phyloP scores from a whole-genome alignment of 2,797 vertebrate genomes.

The Tragelaphus eurycerus region DNA sequence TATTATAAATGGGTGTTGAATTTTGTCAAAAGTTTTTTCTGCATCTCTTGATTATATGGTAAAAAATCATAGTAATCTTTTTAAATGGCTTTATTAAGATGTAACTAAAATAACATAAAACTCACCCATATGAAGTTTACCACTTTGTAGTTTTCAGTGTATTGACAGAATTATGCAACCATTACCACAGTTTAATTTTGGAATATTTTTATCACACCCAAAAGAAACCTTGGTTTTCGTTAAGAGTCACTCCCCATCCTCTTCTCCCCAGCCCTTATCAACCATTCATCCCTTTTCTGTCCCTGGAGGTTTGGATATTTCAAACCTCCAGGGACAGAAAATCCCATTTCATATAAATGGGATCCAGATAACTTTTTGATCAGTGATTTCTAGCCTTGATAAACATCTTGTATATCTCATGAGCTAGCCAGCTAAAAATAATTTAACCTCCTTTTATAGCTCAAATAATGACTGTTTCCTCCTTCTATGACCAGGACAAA shows the following conservation, averaged over 20 bases:
- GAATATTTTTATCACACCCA: not conserved
- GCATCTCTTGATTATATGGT: not conserved
- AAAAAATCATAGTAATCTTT: not conserved
- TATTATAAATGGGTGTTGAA: not conserved
- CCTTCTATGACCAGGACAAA: not conserved
- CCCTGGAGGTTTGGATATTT: not conserved
- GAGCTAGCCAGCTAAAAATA: not conserved
- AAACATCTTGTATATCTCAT: not conserved
- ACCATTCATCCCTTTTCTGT: not conserved
- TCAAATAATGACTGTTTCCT: slow-evolving; percentile 8
- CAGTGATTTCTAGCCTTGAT: not conserved
- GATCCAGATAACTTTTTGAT: slow-evolving; percentile 19
- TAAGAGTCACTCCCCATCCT: not conserved
- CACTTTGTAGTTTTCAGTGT: not conserved
- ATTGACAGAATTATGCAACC: not conserved
- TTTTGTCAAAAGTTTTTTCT: not conserved
- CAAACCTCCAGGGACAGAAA: no score
- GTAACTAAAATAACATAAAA: not conserved
- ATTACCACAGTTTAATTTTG: not conserved
- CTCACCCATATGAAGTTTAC: not conserved
- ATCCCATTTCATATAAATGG: not conserved
- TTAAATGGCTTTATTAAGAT: not conserved
- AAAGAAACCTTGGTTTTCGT: not conserved
- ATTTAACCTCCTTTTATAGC: not conserved
- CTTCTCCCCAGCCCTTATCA: not conserved